Base-by-base conservation (phyloP, 2,888 invertebrate genomes). In the Archaeoteleia sp. region DNA sequence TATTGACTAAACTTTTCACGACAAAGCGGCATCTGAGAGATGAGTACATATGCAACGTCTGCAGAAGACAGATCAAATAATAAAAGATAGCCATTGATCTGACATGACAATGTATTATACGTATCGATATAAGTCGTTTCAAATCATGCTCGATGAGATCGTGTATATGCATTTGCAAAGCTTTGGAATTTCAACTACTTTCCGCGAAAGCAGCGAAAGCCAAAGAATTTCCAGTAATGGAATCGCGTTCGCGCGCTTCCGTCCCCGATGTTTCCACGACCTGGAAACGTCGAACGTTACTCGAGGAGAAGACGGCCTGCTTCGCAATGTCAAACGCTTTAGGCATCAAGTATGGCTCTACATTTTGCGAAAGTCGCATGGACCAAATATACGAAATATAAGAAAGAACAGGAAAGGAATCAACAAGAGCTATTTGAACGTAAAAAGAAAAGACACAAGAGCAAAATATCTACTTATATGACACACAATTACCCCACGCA, bases 141-240 rank as follows among this genome's bases (percentile, higher is more conserved):
- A 49, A 65, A 67, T 71, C 61, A 65, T 65, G 61, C 67, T 61
- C 29, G 48, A 57, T 61, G 54, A 67, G 65, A 66, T 67, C 57
- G 57, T 67, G 61, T 61, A 71, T 67, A 67, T 57, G 61, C 53
- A 65, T 65, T 62, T 63, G 61, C 58, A 71, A 67, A 71, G 68
- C 71, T 66, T 66, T 42, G 67, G 69, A 71, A 69, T 69, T 67
- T 43, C 57, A 63, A 57, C 67, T 68, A 63, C 71, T 71, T 71
- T 71, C 67, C 43, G 53, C 66, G 43, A 53, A 45, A 69, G 67
- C 66, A 60, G 39, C 57, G 71, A 63, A 71, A 71, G 69, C 69
- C 67, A 67, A 71, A 69, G 71, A 71, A 71, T 71, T 69, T 69
- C 61, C 23, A 65, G 71, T 71, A 71, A 69, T 71, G 69, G 71